Evolutionary conservation across 2,797 vertebrate species (phyloP), one percentile per base, ranked within the genome.

Genomic region (Pteronotus mesoamericanus): DNA sequence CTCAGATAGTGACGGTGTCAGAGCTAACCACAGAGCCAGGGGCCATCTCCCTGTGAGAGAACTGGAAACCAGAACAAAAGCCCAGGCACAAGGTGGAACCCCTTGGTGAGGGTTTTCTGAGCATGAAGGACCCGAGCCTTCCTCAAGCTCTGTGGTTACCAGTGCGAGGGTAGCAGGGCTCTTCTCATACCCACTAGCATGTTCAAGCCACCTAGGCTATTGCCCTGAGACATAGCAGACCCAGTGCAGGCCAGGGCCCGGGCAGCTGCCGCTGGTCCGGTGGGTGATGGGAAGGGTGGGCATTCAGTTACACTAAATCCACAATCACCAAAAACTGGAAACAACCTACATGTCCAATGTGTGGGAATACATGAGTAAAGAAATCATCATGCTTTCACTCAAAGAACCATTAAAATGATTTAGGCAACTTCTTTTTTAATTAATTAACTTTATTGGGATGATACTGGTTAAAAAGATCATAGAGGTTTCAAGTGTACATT

Each of bases 321-420:
- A 69, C 18, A 19, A 32, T 16, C 37, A 48, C 44, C 64, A 69
- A 80, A 61, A 29, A 46, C 89, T 84, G 34, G 66, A 46, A 57
- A 64, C 6, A 7, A 61, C 11, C 29, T 39, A 9, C 51, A 53
- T 51, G 24, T 9, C 46, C 85, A 61, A 32, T 14, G 8, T 37
- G 6, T 71, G 26, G 16, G 29, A 34, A 8, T 0, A 12, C 39
- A 9, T 19, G 6, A 9, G 10, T 46, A 44, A 51, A 77, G 86
- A 44, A 39, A 77, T 79, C 37, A 69, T 14, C 1, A 1, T 44
- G 42, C 29, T 79, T 92, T 66, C 42, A 59, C 21, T 68, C 77
- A 22, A 19, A 89, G 32, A 84, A 80, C 12, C 74, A 69, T 55
- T 82, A 26, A 96, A 91, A 89, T 71, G 80, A 93, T 53, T 34